Evolutionary conservation across 2,797 vertebrate species (phyloP), one percentile per base, ranked within the genome.

Genomic region (Pterois miles): DNA sequence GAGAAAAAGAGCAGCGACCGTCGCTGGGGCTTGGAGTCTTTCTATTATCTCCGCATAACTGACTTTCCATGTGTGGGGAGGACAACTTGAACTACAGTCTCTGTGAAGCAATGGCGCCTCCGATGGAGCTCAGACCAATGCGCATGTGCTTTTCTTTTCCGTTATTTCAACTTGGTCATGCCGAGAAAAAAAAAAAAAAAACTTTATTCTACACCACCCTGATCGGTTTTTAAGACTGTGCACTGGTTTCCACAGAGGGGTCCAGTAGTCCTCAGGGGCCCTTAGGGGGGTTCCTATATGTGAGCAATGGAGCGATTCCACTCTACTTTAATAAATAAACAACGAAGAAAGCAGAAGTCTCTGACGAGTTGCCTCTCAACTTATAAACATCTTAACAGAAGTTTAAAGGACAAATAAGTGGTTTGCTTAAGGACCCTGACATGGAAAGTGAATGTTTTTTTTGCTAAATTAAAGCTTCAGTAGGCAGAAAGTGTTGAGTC

Each of bases 81-180:
- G 67, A 78, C 78, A 65, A 81, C 31, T 58, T 80, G 87, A 91
- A 95, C 94, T 96, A 94, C 94, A 95, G 64, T 63, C 84, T 69
- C 53, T 84, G 83, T 70, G 74, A 86, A 66, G 87, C 93, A 90
- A 91, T 92, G 93, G 92, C 91, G 92, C 90, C 92, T 85, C 89
- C 82, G 78, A 53, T 22, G 46, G 84, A 79, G 71, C 77, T 50
- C 46, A 3, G 23, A n/a, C 36, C 68, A 89, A n/a, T 87, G 93
- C 94, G 95, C 96, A 94, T 94, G 95, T 79, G 86, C 84, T 0
- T 57, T 86, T 75, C 88, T 93, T 95, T 95, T 95, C 95, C 95
- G 96, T 96, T 96, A 95, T 89, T 93, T 92, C 76, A 83, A 86
- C 85, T 90, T 81, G 56, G 76, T 18, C 76, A 29, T 79, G 74